Evolutionary conservation across 2,113 vertebrate species (phyloP), one percentile per base, ranked within the genome.

Genomic region (Calidris pugnax): DNA sequence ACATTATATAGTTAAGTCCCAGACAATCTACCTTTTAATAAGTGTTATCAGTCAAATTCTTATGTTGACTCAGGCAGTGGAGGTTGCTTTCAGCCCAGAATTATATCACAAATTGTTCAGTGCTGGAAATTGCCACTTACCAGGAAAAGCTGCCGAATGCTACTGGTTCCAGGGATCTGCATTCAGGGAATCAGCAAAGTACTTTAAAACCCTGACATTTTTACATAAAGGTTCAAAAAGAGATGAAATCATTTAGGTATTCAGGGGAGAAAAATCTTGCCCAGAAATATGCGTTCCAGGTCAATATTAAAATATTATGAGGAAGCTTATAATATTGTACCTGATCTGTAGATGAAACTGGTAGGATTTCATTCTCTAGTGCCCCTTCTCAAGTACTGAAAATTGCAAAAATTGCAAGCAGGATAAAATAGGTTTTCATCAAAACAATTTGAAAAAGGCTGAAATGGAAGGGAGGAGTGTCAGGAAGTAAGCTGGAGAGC

Each of bases 61-160:
- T 69, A 15, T 67, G 43, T 97, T 97, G 92, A 95, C 66, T 97
- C 93, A 89, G 85, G 71, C 78, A 89, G 13, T 14, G 76, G 27
- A 85, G 13, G 35, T 75, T 87, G 27, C 33, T 43, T 69, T 87
- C 89, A 86, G n/a, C 30, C n/a, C 47, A 78, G 66, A 96, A 92
- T 77, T 75, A 41, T 35, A 89, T 84, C 14, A 56, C 26, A 69
- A 71, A 56, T 64, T 80, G 43, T 87, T 97, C 93, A 39, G 71
- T 60, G 75, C n/a, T 93, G n/a, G 43, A 85, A 72, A 56, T 57
- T 93, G 15, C 55, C 21, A 35, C 26, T 85, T 85, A 62, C 10
- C 14, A 55, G 73, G 23, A 72, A 74, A 94, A 71, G 14, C 84
- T 92, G 50, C 57, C 4, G 14, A 83, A 87, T 74, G 18, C 6